Conservation (phyloP, 2,113 vertebrate species). For the Eublepharis macularius region DNA sequence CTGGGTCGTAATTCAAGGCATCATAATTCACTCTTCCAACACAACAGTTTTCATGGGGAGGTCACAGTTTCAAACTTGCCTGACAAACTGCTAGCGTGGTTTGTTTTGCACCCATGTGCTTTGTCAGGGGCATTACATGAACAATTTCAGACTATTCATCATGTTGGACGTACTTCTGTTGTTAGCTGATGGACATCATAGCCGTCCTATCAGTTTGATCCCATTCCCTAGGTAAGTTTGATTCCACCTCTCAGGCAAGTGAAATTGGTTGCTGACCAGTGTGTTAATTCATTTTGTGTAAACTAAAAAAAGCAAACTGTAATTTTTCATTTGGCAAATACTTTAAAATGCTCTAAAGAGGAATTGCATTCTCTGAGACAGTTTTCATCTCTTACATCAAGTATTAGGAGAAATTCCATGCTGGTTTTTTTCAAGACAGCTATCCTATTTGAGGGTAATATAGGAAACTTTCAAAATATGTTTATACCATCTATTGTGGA, state of each 20-base stretch:
- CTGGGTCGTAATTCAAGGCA: too few relatives aligned
- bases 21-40: too few relatives aligned
- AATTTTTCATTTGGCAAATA: not conserved
- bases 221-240: too few relatives aligned
- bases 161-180: too few relatives aligned
- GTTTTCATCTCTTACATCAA: not conserved
- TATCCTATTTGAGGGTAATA: not conserved
- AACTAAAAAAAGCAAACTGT: not conserved
- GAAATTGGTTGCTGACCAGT: not conserved
- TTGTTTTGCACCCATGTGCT: too few relatives aligned
- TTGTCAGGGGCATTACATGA: too few relatives aligned
- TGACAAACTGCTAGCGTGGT: too few relatives aligned
- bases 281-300: not conserved
- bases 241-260: not conserved
- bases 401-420: not conserved
- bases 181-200: too few relatives aligned
- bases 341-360: not conserved
- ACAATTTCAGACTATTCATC: too few relatives aligned
- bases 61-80: too few relatives aligned
- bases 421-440: not conserved
- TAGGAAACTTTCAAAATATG: not conserved
- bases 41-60: too few relatives aligned
- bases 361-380: not conserved
- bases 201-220: too few relatives aligned
- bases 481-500: slow-evolving; percentile 25